A percentile compares a stretch with the other conserved stretches of the same genome.
phyloP scores from a whole-genome alignment of 1,140 invertebrate genomes.

The Asbolus verrucosus region DNA sequence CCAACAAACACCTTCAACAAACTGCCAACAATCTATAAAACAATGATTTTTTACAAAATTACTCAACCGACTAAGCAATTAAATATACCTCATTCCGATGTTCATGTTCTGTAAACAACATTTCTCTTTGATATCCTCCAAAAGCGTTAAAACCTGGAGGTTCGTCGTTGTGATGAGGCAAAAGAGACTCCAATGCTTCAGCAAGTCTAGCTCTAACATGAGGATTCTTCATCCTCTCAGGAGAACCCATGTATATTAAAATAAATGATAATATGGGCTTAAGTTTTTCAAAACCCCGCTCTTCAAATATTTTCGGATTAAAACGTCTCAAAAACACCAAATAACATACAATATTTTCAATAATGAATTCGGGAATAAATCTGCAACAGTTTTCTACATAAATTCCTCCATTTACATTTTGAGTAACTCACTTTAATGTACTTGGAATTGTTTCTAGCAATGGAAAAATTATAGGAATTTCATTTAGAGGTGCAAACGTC shows the following conservation, averaged over 20 bases:
- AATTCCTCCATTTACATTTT: not conserved
- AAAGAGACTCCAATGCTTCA: slow-evolving; percentile 86
- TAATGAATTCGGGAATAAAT: slow-evolving; percentile 90
- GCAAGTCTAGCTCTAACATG: slow-evolving; percentile 90
- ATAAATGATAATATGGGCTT: slow-evolving; percentile 82
- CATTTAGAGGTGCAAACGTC: slow-evolving; percentile 70
- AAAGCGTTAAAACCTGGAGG: slow-evolving; percentile 70
- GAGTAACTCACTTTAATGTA: slow-evolving; percentile 70
- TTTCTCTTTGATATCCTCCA: slow-evolving; percentile 76
- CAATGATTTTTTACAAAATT: slow-evolving; percentile 41
- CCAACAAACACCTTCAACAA: slow-evolving; percentile 93
- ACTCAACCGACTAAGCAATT: not conserved
- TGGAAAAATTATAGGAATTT: slow-evolving; percentile 74
- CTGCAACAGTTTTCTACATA: slow-evolving; percentile 60
- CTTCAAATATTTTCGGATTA: slow-evolving; percentile 72
- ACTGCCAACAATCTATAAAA: slow-evolving; percentile 75
- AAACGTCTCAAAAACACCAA: slow-evolving; percentile 79
- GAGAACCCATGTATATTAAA: slow-evolving; percentile 80
- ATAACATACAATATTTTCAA: slow-evolving; percentile 88
- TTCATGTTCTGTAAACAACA: slow-evolving; percentile 83
- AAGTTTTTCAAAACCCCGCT: slow-evolving; percentile 71
- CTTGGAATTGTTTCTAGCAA: slow-evolving; percentile 72
- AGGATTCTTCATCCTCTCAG: slow-evolving; percentile 87
- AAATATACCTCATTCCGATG: slow-evolving; percentile 64
- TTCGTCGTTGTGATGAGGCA: slow-evolving; percentile 76